Conservation (phyloP, 64 coral and sea anemone species). For the Porites lutea region DNA sequence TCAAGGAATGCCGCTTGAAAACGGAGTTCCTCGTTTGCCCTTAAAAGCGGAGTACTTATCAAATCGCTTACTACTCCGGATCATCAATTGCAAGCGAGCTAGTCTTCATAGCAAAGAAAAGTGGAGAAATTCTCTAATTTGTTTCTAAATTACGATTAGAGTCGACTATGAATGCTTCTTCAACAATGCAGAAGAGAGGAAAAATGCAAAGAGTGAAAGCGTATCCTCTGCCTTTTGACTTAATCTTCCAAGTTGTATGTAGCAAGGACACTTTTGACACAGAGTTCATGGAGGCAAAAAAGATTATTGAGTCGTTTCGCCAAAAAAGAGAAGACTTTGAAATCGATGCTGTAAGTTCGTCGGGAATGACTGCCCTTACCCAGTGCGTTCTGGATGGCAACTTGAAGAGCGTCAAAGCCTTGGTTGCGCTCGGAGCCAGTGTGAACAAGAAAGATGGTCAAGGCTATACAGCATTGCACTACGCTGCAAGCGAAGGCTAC, state of each 20-base stretch:
- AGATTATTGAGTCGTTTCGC: slow-evolving; percentile 13
- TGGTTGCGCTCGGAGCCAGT: slow-evolving; percentile 67
- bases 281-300: slow-evolving; percentile 50
- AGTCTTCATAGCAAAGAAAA: background rate
- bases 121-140: background rate
- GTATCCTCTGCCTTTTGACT: slow-evolving; percentile 68
- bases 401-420: slow-evolving; percentile 48
- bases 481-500: slow-evolving; percentile 68
- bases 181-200: background rate
- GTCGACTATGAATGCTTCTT: background rate
- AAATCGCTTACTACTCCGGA: too few species aligned
- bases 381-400: slow-evolving; percentile 72
- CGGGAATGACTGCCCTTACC: slow-evolving; percentile 73
- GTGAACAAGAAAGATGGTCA: slow-evolving; percentile 79
- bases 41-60: background rate
- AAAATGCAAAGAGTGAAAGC: slow-evolving; percentile 20
- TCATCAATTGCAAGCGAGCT: background rate
- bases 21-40: background rate
- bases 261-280: slow-evolving; percentile 30
- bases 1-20: background rate
- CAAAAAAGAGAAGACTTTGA: slow-evolving; percentile 32
- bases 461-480: slow-evolving; percentile 66
- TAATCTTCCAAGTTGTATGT: slow-evolving; percentile 60
- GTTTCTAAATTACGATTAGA: background rate
- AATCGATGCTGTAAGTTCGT: slow-evolving; percentile 59